phyloP scores from a whole-genome alignment of 2,113 vertebrate species.

The Psittacara wagleri region DNA sequence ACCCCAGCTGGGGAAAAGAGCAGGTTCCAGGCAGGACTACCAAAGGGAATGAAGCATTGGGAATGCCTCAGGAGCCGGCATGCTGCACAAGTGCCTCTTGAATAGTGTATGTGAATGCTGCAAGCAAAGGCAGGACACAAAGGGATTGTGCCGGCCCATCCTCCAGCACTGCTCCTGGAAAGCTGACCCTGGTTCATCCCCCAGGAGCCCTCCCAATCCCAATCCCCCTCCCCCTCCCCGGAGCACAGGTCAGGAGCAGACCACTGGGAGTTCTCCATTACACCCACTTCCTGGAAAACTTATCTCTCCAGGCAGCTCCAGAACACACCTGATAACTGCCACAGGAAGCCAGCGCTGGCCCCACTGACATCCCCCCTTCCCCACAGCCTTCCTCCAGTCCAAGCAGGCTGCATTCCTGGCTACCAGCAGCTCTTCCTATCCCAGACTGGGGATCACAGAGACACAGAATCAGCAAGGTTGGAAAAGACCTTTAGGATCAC shows the following conservation, averaged over 20 bases:
- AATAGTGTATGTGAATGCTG: background rate
- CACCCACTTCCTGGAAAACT: slow-evolving; percentile 83
- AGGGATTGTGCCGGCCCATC: background rate
- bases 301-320: slow-evolving; percentile 79
- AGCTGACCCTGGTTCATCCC: background rate
- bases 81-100: background rate
- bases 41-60: background rate
- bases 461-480: no score
- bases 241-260: slow-evolving; percentile 37
- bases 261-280: slow-evolving; percentile 81
- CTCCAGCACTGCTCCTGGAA: background rate
- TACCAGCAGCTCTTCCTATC: background rate
- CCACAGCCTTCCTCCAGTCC: background rate
- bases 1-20: background rate
- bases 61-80: background rate
- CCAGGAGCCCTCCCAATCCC: background rate
- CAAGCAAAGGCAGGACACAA: background rate
- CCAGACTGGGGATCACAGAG: background rate
- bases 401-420: background rate
- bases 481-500: accelerated
- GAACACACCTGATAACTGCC: slow-evolving; percentile 60
- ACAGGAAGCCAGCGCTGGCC: slow-evolving; percentile 45
- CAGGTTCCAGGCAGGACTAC: background rate
- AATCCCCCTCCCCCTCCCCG: slow-evolving; percentile 43
- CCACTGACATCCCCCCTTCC: background rate